Evolutionary conservation across 2,797 vertebrate genomes (phyloP), one percentile per base, ranked within the genome.

Genomic region (Ambastaia sidthimunki): DNA sequence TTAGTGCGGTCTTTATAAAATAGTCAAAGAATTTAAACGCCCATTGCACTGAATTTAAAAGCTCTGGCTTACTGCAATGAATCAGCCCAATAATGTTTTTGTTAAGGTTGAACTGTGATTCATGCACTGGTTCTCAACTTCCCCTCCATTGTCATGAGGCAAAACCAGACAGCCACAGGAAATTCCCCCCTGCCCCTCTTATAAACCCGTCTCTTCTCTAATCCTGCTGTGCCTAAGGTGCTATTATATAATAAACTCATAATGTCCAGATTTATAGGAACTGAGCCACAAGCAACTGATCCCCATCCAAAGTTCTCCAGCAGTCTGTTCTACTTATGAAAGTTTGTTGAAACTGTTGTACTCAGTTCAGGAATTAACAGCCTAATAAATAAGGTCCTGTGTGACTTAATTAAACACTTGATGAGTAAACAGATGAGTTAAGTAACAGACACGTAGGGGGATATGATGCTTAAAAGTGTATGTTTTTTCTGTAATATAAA

Each of bases 61-160:
- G 59, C 34, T 44, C 34, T 4, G 7, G 70, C 88, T 90, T 89
- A 90, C 91, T 87, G 90, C 88, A 84, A 84, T 5, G 31, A 91
- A 84, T 69, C 80, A 62, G 71, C 74, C 74, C 81, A 70, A 81
- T 87, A 85, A 67, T 83, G 71, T 78, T 86, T 82, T 84, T 78
- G 71, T 81, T 87, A 82, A 84, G 65, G 78, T 85, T 68, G 71
- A 74, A 81, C 76, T 78, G 68, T 87, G 82, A 82, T 63, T 70
- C 71, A 76, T 76, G 57, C 69, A 80, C 82, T 76, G 71, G 66
- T 57, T 59, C 55, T 67, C 47, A 65, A 72, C 77, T 80, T 83
- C 81, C 71, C 19, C 55, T 69, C 68, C 62, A 76, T 86, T 86
- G 77, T 86, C 21, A 73, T 57, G 31, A 75, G 63, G 73, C 23